Conservation (phyloP, 2,797 vertebrate species). For the Sebastiscus tertius region DNA sequence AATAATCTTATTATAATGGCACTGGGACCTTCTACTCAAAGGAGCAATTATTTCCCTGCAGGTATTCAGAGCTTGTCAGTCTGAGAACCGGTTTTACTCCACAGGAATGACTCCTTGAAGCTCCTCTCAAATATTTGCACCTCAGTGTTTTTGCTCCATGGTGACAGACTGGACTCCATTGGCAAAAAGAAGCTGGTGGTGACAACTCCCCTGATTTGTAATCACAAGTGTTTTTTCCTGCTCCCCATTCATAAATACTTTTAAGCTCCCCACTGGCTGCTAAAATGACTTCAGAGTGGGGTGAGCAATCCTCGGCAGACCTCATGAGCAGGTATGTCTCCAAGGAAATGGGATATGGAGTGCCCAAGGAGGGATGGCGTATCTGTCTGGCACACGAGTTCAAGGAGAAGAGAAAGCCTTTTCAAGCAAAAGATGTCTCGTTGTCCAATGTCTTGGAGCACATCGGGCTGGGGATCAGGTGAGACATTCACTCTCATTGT, state of each 20-base stretch:
- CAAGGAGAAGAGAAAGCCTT: constrained; percentile 92
- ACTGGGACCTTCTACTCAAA: constrained; percentile 22
- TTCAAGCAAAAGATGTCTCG: constrained; percentile 88
- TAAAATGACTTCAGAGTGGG: constrained; percentile 73
- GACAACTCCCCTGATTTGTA: background rate
- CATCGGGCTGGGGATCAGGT: constrained; percentile 90
- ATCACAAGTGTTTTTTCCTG: background rate
- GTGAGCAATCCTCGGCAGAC: constrained; percentile 73
- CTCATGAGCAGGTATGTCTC: constrained; percentile 90
- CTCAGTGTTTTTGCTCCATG: background rate
- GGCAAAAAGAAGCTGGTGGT: constrained; percentile 15
- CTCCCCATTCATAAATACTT: background rate
- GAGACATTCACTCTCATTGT: constrained; percentile 18
- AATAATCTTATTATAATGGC: constrained; percentile 33
- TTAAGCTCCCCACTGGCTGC: background rate
- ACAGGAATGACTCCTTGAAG: constrained; percentile 5
- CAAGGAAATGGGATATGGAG: constrained; percentile 81
- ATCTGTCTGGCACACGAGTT: constrained; percentile 95
- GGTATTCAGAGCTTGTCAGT: background rate
- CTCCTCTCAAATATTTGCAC: background rate
- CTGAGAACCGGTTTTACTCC: constrained; percentile 10
- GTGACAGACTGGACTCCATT: background rate
- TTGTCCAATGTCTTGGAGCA: constrained; percentile 85
- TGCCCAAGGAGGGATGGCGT: constrained; percentile 91
- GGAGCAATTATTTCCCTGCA: background rate